A percentile compares a stretch with the other conserved stretches of the same genome.
Conservation (phyloP, 1,140 invertebrate genomes). For the Drosophila suzukii region DNA sequence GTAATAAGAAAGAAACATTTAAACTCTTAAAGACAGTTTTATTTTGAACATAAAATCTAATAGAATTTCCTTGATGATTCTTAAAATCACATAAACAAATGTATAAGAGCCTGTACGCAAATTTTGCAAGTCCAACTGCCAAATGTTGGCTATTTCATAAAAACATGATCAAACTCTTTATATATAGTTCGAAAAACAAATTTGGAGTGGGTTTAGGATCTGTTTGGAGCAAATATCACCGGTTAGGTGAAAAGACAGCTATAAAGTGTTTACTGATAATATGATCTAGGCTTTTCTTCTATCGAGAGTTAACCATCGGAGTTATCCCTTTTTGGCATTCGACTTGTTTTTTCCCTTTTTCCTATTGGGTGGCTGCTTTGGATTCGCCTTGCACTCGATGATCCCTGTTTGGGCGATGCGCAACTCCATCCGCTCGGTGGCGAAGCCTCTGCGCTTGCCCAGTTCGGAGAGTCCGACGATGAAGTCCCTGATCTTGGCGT, state of each 20-base stretch:
- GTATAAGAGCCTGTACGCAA: not conserved
- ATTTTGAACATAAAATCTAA: not conserved
- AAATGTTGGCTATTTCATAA: not conserved
- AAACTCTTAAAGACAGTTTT: not conserved
- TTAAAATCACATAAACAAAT: not conserved
- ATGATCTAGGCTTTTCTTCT: too few species aligned
- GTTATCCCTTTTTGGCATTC: not conserved
- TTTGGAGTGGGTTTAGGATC: too few species aligned
- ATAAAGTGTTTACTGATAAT: too few species aligned
- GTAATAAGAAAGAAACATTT: too few species aligned
- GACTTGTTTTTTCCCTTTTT: slow-evolving; percentile 58
- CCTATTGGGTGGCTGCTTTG: slow-evolving; percentile 88
- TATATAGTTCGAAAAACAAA: too few species aligned
- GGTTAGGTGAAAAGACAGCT: too few species aligned
- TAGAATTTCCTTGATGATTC: not conserved
- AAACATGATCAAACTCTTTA: too few species aligned
- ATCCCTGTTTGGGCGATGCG: slow-evolving; percentile 92
- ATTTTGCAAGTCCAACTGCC: not conserved
- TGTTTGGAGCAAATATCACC: too few species aligned
- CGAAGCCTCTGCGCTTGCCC: slow-evolving; percentile 97
- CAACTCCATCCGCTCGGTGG: slow-evolving; percentile 96
- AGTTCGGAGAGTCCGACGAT: slow-evolving; percentile 97
- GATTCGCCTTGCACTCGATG: slow-evolving; percentile 93
- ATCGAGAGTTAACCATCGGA: too few species aligned
- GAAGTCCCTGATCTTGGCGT: slow-evolving; percentile 95